Evolutionary conservation across 1,140 invertebrate species (phyloP), one percentile per base, ranked within the genome.

Genomic region (Drosophila gunungcola): DNA sequence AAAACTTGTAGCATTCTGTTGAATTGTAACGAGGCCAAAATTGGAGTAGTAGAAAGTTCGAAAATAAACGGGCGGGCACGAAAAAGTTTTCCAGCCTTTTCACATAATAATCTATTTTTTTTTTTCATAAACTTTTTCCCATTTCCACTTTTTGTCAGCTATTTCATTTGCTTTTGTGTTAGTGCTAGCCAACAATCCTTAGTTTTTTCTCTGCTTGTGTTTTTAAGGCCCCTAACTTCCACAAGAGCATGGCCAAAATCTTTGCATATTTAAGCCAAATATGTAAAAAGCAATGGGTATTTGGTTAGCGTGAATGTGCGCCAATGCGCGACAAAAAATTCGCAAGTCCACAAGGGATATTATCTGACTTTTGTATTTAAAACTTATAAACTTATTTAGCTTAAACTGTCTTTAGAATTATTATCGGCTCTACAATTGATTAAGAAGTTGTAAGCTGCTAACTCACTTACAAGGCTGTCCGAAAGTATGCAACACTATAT

Each of bases 131-230:
- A 68, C 29, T 68, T 45, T 67, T 51, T 21, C 34, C 9, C 12
- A 12, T 32, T 49, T 49, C 56, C 6, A n/a, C 25, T 16, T 36
- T 27, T 41, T 2, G 13, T 25, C 13, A 53, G 29, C 65, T 68
- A 43, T 68, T 68, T 27, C 60, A 68, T 68, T 68, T 63, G 57
- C 61, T 48, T 41, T 68, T 52, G 43, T 57, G 65, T 70, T 51
- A 38, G 32, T 57, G 65, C 58, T 51, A 38, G 32, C 51, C 38
- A 49, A 72, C 64, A 54, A 42, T 49, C 53, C 65, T 58, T 58
- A 54, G 32, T 45, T 54, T 13, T 38, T 38, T n/a, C 9, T 58
- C 10, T 29, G 21, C 9, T 27, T 46, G 56, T 62, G 42, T 38
- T 38, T 29, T 43, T 45, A 61, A 42, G 38, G 55, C 29, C 3